Conservation (phyloP, 2,888 invertebrate genomes). For the Eugnorisma glareosa region DNA sequence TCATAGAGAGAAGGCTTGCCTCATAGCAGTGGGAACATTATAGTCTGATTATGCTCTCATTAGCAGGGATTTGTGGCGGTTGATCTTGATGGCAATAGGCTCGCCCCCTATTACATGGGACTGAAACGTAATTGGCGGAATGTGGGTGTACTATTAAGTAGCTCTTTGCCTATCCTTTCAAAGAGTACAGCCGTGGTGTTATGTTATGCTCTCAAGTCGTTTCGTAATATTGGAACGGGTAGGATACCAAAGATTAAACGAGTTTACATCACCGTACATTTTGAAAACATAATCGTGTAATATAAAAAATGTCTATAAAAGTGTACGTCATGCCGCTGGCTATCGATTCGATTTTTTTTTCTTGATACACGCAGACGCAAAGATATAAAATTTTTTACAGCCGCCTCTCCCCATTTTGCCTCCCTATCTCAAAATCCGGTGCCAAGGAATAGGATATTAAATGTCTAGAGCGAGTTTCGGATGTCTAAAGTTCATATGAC, state of each 20-base stretch:
- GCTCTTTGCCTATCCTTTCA: neutral
- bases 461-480: conserved; percentile 57
- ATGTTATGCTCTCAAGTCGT: neutral
- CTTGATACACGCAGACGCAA: conserved; percentile 78
- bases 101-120: neutral
- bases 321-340: conserved; percentile 60
- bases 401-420: conserved; percentile 68
- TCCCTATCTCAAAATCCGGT: conserved; percentile 72
- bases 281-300: conserved; percentile 29
- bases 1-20: too few relatives aligned
- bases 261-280: conserved; percentile 1
- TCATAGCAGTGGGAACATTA: too few relatives aligned
- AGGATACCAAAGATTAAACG: neutral
- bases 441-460: conserved; percentile 71
- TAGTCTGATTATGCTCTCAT: too few relatives aligned
- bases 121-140: neutral
- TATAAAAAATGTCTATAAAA: conserved; percentile 62
- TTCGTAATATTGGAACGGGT: neutral
- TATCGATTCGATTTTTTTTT: conserved; percentile 70
- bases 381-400: conserved; percentile 84
- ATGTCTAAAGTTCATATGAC: conserved; percentile 21
- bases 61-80: neutral
- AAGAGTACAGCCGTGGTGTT: neutral
- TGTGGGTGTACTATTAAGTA: neutral
- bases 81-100: too few relatives aligned